phyloP scores from a whole-genome alignment of 2,797 vertebrate genomes.

The Acrocephalus scirpaceus region DNA sequence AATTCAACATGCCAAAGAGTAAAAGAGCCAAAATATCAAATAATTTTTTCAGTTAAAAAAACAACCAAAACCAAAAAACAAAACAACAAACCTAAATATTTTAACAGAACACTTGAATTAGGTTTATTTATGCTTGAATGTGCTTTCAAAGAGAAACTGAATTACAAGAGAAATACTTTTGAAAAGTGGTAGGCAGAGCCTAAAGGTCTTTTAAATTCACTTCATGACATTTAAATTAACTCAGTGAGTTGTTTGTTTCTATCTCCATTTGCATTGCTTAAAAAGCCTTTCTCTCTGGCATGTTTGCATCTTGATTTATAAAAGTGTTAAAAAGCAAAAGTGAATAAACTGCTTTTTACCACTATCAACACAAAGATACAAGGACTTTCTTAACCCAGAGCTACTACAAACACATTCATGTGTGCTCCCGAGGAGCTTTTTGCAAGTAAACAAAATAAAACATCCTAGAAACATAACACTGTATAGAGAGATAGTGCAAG shows the following conservation, averaged over 20 bases:
- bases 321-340: background rate
- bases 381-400: background rate
- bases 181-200: background rate
- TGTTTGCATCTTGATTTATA: background rate
- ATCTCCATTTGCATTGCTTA: background rate
- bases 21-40: background rate
- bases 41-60: background rate
- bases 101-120: background rate
- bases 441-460: background rate
- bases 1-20: background rate
- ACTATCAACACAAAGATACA: background rate
- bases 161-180: background rate
- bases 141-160: background rate
- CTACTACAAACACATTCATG: background rate
- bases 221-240: background rate
- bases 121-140: background rate
- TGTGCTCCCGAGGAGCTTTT: background rate
- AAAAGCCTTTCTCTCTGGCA: background rate
- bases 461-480: background rate
- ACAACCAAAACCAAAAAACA: background rate
- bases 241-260: background rate
- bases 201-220: constrained; percentile 21
- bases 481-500: background rate
- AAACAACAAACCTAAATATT: background rate
- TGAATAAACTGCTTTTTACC: background rate